A percentile compares a stretch with the other conserved stretches of the same genome.
phyloP scores from a whole-genome alignment of 2,113 vertebrate species.

The Neogobius melanostomus region DNA sequence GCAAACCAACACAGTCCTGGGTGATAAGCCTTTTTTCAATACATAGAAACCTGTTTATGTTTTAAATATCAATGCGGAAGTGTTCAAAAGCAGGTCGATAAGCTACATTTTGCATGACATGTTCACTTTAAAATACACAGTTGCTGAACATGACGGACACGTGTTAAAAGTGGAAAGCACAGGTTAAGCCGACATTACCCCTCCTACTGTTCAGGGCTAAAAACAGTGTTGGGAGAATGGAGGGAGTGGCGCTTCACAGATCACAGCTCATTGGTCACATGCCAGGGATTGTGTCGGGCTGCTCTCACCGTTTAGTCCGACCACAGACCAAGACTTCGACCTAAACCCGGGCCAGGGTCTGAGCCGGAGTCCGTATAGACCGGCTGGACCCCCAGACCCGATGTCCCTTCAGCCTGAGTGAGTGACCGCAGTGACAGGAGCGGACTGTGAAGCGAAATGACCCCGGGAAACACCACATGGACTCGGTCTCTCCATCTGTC shows the following conservation, averaged over 20 bases:
- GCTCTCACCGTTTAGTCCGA: neutral
- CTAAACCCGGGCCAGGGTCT: neutral
- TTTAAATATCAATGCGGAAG: too few species aligned
- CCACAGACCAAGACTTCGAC: neutral
- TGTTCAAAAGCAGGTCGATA: too few species aligned
- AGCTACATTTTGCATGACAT: too few species aligned
- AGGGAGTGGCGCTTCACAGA: neutral
- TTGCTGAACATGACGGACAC: neutral
- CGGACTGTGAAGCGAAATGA: neutral
- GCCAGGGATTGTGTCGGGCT: constrained; percentile 43
- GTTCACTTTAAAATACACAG: neutral
- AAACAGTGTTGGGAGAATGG: neutral
- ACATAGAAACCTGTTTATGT: too few species aligned
- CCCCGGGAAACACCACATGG: constrained; percentile 14
- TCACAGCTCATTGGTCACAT: neutral
- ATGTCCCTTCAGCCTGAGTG: neutral
- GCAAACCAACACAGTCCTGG: too few species aligned
- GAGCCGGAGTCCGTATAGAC: neutral
- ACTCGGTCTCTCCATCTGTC: neutral
- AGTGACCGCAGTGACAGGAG: neutral
- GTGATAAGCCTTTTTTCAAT: too few species aligned
- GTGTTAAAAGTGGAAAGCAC: neutral
- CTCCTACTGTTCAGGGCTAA: neutral
- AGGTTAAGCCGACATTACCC: neutral
- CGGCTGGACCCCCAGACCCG: neutral